These are phyloP conservation scores for Heliconius sara DNA, from an alignment of 2,888 invertebrate species.

Conservation along the genomic window DNA sequence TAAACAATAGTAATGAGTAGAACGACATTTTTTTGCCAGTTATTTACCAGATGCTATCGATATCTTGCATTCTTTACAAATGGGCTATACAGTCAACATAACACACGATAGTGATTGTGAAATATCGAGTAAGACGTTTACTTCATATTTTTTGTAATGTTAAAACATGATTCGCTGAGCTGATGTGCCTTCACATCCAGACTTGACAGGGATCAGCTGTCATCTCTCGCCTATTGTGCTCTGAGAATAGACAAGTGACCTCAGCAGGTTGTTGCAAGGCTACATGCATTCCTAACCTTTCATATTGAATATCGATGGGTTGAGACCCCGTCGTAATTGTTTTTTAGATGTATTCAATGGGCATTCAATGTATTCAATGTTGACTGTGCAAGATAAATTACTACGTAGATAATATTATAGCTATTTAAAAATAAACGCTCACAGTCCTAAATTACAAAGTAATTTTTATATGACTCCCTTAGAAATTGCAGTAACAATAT, in stretches of 20 bases:
- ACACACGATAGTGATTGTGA: not conserved
- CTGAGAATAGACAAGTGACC: constrained; percentile 69
- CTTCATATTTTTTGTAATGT: constrained; percentile 21
- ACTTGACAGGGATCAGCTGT: constrained; percentile 65
- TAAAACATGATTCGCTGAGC: not conserved
- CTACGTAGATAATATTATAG: constrained; percentile 25
- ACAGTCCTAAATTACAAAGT: not conserved
- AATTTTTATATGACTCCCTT: not conserved
- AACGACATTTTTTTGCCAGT: not conserved
- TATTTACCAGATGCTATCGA: not conserved
- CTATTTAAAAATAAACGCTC: constrained; percentile 8
- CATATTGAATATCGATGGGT: constrained; percentile 58
- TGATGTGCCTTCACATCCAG: constrained; percentile 24
- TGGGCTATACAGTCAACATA: not conserved
- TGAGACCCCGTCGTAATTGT: constrained; percentile 49
- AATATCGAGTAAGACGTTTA: constrained; percentile 7
- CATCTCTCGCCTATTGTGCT: constrained; percentile 74
- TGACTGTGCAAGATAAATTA: constrained; percentile 39
- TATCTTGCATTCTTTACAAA: not conserved
- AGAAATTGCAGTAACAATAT: not conserved
- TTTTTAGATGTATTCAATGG: constrained; percentile 47
- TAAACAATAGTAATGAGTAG: constrained; percentile 26
- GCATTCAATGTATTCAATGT: constrained; percentile 44
- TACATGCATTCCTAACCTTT: constrained; percentile 61
- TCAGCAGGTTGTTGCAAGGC: constrained; percentile 67